Evolutionary conservation across 2,113 vertebrate genomes (phyloP).

Genomic region (Prietella phreatophila): DNA sequence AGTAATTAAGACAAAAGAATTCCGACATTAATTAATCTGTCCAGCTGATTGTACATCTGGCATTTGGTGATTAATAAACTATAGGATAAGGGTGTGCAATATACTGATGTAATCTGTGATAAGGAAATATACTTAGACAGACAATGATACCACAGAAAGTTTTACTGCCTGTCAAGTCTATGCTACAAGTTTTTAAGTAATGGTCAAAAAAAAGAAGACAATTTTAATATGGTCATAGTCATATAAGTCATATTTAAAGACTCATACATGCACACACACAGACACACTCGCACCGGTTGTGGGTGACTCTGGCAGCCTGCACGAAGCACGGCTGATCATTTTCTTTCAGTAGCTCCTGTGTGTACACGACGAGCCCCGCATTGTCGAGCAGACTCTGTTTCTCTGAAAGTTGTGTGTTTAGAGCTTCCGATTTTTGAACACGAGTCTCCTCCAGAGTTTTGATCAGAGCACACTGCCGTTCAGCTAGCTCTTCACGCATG

Average conservation of each 20-base stretch:
- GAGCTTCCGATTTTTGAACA: constrained; percentile 72
- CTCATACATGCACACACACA: background rate
- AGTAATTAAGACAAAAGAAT: background rate
- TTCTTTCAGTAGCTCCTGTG: constrained; percentile 95
- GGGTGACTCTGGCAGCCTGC: constrained; percentile 88
- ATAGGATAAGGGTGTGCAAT: no score
- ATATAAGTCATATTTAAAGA: no score
- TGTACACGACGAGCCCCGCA: constrained; percentile 86
- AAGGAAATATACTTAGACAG: background rate
- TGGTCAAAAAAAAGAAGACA: no score
- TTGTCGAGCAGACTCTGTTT: constrained; percentile 87
- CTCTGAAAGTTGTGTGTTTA: constrained; percentile 81
- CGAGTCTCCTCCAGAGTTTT: constrained; percentile 83
- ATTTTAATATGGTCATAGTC: no score
- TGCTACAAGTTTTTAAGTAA: background rate
- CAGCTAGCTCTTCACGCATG: constrained; percentile 79
- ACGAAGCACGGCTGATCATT: constrained; percentile 91
- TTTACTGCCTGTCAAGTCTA: background rate
- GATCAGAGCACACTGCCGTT: constrained; percentile 79
- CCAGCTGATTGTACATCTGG: background rate
- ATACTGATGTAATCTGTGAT: background rate
- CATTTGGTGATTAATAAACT: background rate
- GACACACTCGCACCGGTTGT: constrained; percentile 77
- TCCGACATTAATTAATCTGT: background rate
- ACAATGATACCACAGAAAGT: background rate